Evolutionary conservation across 2,113 vertebrate genomes (phyloP), one percentile per base, ranked within the genome.

Genomic region (Eudyptes chrysolophus): DNA sequence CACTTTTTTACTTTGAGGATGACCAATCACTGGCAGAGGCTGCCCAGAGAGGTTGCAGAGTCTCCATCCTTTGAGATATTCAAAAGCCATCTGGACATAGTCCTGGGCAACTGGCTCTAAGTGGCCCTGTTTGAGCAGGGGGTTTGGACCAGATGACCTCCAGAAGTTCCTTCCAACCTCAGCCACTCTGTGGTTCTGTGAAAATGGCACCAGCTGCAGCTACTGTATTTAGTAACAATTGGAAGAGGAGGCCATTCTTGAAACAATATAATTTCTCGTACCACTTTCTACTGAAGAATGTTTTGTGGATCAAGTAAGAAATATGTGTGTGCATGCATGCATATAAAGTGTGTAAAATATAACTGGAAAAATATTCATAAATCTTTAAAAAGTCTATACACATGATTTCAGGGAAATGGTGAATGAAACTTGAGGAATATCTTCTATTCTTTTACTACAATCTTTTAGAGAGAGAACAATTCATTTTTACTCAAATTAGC

Each of bases 311-410:
- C 65, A 84, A 78, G 40, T 29, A 61, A 42, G 32, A 66, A 72
- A 34, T 9, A 11, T 1, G 13, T 46, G 25, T 32, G 29, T 25
- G 14, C 42, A 42, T 1, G 2, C 32, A 29, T 0, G 6, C 18
- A 38, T 2, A 49, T 30, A 1, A 24, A 49, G 16, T 9, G 3
- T 44, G 34, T 46, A 69, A 89, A 62, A 72, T 34, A 5, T 6
- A 66, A 49, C 20, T 52, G n/a, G 51, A 51, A 71, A 86, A 62
- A 64, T 18, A 49, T 25, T 40, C 9, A 27, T 42, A n/a, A 16
- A 38, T 54, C 30, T 60, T 80, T 34, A 11, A 40, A 16, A 71
- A 54, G 17, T 21, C 9, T n/a, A 38, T 22, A 55, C 8, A 25
- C 6, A 4, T 8, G 7, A 75, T 48, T 75, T 54, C 65, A 74